Conservation (phyloP, 2,797 vertebrate species). For the Florisuga fusca region DNA sequence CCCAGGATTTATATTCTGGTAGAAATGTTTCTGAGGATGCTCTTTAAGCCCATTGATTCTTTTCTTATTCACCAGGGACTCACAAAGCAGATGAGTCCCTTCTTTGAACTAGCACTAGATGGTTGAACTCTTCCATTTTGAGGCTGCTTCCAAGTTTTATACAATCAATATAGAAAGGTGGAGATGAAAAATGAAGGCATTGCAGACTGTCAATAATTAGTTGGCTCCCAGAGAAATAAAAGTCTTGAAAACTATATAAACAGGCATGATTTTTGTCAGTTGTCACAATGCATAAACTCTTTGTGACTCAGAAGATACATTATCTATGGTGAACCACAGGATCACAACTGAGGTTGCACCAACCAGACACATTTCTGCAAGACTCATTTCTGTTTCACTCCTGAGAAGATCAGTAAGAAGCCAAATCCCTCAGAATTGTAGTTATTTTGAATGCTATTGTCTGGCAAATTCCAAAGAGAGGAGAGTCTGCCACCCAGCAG, state of each 20-base stretch:
- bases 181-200: not conserved
- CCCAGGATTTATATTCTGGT: not conserved
- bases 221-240: not conserved
- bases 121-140: not conserved
- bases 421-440: not conserved
- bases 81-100: not conserved
- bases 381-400: not conserved
- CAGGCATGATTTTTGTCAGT: not conserved
- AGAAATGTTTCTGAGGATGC: not conserved
- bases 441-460: not conserved
- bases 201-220: not conserved
- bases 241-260: not conserved
- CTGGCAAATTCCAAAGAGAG: not conserved
- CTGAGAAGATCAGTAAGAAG: not conserved
- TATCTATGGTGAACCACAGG: not conserved
- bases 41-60: not conserved
- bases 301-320: not conserved
- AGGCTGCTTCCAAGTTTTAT: not conserved
- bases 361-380: not conserved
- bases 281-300: not conserved
- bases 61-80: not conserved
- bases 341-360: not conserved
- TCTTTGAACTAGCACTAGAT: not conserved
- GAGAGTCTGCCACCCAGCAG: not conserved
- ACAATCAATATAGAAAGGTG: not conserved